These are phyloP conservation scores for Ciona savignyi DNA, from an alignment of 23 tunicate genomes.

Conservation along the genomic window DNA sequence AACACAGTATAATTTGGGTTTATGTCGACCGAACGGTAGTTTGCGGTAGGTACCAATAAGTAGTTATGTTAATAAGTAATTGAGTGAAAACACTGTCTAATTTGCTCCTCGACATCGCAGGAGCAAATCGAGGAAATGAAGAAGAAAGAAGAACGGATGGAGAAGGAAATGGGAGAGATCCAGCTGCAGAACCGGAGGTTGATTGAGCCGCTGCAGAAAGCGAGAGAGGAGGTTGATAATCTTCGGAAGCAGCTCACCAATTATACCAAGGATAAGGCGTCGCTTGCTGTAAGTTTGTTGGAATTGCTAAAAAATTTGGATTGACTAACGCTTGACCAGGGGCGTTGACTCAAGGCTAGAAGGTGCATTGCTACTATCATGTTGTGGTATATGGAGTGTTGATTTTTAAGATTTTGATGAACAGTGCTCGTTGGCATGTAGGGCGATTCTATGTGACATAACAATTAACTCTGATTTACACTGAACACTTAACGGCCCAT, in stretches of 20 bases:
- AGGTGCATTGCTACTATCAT: not conserved
- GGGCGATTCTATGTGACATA: too few relatives aligned
- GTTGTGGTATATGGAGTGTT: too few relatives aligned
- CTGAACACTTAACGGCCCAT: too few relatives aligned
- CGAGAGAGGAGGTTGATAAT: constrained; percentile 80
- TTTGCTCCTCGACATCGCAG: too few relatives aligned
- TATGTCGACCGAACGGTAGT: too few relatives aligned
- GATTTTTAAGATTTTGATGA: too few relatives aligned
- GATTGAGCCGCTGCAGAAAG: constrained; percentile 84
- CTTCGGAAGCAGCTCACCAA: constrained; percentile 80
- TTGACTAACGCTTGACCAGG: not conserved
- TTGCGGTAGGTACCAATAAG: too few relatives aligned
- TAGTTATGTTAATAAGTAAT: too few relatives aligned
- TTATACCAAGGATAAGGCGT: constrained; percentile 86
- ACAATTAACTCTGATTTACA: too few relatives aligned
- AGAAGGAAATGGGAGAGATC: constrained; percentile 91
- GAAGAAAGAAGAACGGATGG: constrained; percentile 91
- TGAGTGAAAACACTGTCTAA: too few relatives aligned
- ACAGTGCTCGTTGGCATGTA: too few relatives aligned
- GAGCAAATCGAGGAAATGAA: constrained; percentile 99
- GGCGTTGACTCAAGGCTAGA: not conserved
- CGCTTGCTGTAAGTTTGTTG: constrained; percentile 49
- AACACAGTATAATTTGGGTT: too few relatives aligned
- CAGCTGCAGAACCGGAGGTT: constrained; percentile 76
- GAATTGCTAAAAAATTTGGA: not conserved